Percentiles rank a stretch among this genome's conserved stretches.
Conservation (phyloP, 2,797 vertebrate genomes). For the Hephaestus fuliginosus region DNA sequence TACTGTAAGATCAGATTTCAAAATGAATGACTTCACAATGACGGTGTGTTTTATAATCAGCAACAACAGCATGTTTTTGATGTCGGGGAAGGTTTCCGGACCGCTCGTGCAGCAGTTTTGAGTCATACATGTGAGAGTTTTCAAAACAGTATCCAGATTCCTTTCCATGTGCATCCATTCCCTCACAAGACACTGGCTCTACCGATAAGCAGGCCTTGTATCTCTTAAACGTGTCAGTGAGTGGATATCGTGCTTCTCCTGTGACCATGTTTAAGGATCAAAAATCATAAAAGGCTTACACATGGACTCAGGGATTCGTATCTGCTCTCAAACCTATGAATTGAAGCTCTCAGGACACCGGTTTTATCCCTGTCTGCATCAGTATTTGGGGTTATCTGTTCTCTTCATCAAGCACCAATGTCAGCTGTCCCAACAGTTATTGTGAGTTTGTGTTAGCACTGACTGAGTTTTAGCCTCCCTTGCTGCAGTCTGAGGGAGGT, state of each 20-base stretch:
- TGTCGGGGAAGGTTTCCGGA: neutral
- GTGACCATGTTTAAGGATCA: conserved; percentile 8
- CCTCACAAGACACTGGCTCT: conserved; percentile 14
- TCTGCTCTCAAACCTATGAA: conserved; percentile 14
- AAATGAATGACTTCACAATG: neutral
- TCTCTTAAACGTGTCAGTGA: conserved; percentile 12
- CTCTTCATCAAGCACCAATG: conserved; percentile 7
- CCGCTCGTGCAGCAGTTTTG: neutral
- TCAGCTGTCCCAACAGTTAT: conserved; percentile 11
- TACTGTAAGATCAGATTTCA: conserved; percentile 10
- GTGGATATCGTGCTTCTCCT: neutral
- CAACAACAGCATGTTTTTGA: neutral
- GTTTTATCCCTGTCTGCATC: conserved; percentile 11
- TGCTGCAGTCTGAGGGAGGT: conserved; percentile 6
- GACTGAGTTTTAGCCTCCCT: neutral
- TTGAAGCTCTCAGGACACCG: neutral
- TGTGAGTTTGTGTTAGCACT: conserved; percentile 2
- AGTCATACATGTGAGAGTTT: neutral
- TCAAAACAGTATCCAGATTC: conserved; percentile 4
- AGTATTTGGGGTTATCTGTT: conserved; percentile 11
- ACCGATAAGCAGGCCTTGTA: conserved; percentile 20
- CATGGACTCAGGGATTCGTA: conserved; percentile 20
- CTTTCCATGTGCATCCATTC: conserved; percentile 7
- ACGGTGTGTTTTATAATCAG: conserved; percentile 15
- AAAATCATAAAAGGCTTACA: conserved; percentile 14